phyloP scores from a whole-genome alignment of 2,888 invertebrate species.

The Phymatocera aterrima region DNA sequence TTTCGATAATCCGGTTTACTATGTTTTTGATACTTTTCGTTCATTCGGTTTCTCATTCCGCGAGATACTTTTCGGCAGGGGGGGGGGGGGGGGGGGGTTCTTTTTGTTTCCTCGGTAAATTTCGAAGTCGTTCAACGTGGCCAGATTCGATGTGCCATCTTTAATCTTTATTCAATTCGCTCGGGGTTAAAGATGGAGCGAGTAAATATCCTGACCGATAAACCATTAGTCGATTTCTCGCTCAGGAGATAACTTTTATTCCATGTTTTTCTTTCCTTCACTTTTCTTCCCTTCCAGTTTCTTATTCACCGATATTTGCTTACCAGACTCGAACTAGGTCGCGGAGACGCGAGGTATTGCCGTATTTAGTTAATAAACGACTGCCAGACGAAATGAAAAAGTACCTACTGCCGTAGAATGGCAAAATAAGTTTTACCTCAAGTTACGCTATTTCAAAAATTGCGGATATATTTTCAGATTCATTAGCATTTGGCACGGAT shows the following conservation, averaged over 20 bases:
- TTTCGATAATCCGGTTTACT: conserved; percentile 8
- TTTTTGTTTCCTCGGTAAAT: too few species aligned
- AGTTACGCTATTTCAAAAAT: background rate
- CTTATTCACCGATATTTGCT: background rate
- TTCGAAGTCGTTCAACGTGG: conserved; percentile 5
- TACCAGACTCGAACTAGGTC: background rate
- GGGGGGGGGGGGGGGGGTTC: too few species aligned
- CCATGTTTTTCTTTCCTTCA: too few species aligned
- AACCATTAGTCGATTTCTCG: conserved; percentile 11
- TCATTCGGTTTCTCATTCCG: background rate
- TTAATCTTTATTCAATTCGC: conserved; percentile 44
- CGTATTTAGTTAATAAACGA: background rate
- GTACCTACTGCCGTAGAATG: background rate
- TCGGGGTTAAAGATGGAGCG: background rate
- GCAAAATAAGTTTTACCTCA: background rate
- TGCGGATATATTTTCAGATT: background rate
- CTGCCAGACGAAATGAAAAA: background rate
- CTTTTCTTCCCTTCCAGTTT: background rate
- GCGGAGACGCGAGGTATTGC: background rate
- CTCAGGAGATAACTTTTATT: background rate
- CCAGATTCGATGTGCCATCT: conserved; percentile 33
- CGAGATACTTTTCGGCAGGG: background rate
- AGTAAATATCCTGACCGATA: background rate
- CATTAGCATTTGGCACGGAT: too few species aligned
- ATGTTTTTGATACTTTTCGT: background rate